Evolutionary conservation across 2,113 vertebrate genomes (phyloP).

Genomic region (Microcebus griseorufus): DNA sequence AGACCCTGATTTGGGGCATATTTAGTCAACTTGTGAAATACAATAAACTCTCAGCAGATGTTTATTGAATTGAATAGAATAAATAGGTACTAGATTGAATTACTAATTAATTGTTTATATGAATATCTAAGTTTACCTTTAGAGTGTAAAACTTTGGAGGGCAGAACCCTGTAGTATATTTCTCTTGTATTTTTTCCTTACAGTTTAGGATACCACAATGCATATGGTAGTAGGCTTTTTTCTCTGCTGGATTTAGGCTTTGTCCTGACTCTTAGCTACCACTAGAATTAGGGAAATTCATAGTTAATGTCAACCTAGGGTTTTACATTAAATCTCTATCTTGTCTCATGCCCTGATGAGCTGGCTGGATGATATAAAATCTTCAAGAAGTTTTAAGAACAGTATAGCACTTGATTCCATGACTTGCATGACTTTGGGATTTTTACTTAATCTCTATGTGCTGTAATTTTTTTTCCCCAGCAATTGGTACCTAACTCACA

Average conservation of each 20-base stretch:
- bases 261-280: background rate
- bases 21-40: background rate
- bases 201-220: background rate
- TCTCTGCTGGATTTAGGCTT: background rate
- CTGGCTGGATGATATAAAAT: background rate
- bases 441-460: background rate
- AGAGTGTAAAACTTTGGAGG: background rate
- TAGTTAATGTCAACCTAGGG: background rate
- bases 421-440: background rate
- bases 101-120: background rate
- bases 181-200: background rate
- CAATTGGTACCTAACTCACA: background rate
- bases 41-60: background rate
- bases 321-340: background rate
- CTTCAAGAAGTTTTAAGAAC: background rate
- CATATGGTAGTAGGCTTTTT: background rate
- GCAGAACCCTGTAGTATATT: background rate
- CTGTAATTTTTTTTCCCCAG: background rate
- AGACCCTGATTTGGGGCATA: background rate
- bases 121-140: background rate
- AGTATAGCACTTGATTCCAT: background rate
- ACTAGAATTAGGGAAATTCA: background rate
- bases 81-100: background rate
- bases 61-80: background rate
- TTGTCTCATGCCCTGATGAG: background rate